Percentiles rank a stretch among this genome's conserved stretches.
Conservation (phyloP, 1,140 invertebrate genomes). For the Sinonovacula constricta region DNA sequence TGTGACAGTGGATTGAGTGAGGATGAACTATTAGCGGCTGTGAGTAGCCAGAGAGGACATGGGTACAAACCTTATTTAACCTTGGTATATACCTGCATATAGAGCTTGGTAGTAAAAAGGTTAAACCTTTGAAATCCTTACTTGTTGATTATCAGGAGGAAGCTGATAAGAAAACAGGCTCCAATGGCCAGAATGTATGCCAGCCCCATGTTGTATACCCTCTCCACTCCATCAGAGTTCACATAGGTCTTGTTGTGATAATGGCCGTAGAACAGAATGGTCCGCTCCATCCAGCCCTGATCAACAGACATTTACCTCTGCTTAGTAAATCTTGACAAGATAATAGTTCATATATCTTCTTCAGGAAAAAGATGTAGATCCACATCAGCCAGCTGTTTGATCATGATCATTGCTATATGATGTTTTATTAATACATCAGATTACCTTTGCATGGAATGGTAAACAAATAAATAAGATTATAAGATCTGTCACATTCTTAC, state of each 20-base stretch:
- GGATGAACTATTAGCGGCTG: too few relatives aligned
- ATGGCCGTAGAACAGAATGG: slow-evolving; percentile 88
- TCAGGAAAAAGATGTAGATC: not conserved
- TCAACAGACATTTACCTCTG: slow-evolving; percentile 46
- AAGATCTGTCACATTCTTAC: not conserved
- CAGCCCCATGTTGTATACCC: slow-evolving; percentile 84
- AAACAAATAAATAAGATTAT: too few relatives aligned
- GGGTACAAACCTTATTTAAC: too few relatives aligned
- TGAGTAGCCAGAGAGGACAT: too few relatives aligned
- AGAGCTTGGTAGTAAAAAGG: too few relatives aligned
- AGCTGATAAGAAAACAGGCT: slow-evolving; percentile 83
- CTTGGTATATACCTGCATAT: too few relatives aligned
- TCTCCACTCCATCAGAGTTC: not conserved
- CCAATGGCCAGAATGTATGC: slow-evolving; percentile 86
- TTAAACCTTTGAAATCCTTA: too few relatives aligned
- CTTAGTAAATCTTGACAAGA: not conserved
- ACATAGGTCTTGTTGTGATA: slow-evolving; percentile 80
- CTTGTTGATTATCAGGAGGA: slow-evolving; percentile 83
- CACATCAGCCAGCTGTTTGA: not conserved
- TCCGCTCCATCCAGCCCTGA: slow-evolving; percentile 86
- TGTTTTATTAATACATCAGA: too few relatives aligned
- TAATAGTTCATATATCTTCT: not conserved
- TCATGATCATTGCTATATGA: too few relatives aligned
- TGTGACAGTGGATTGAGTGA: too few relatives aligned
- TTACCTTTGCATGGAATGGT: not conserved